Evolutionary conservation across 2,888 invertebrate genomes (phyloP).

Genomic region (Branchipolynoe longqiensis): DNA sequence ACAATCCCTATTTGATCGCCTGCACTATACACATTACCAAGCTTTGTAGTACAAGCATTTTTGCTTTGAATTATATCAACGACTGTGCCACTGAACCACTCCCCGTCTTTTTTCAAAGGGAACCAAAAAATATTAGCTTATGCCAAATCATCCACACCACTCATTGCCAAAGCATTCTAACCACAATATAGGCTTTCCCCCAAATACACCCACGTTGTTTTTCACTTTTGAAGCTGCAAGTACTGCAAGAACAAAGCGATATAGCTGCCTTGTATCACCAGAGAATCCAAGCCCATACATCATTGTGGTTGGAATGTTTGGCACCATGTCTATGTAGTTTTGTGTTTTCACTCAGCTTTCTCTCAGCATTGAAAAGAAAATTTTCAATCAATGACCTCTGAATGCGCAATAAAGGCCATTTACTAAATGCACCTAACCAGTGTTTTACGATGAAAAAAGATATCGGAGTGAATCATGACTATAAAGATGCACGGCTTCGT

Average conservation of each 20-base stretch:
- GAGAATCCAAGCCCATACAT: constrained; percentile 31
- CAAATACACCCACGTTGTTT: constrained; percentile 6
- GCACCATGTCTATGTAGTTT: neutral
- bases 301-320: constrained; percentile 37
- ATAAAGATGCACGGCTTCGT: neutral
- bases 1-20: no score
- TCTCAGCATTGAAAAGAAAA: neutral
- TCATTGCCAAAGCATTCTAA: constrained; percentile 24
- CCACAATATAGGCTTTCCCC: neutral
- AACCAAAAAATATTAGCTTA: neutral
- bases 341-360: constrained; percentile 5
- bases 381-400: neutral
- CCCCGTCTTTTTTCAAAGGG: no score
- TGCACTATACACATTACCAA: no score
- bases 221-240: constrained; percentile 49
- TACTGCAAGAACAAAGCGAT: constrained; percentile 46
- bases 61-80: no score
- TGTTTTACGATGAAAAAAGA: neutral
- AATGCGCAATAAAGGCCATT: neutral
- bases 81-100: no score
- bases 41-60: no score
- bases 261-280: constrained; percentile 44
- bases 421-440: neutral
- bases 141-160: neutral
- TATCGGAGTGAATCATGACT: constrained; percentile 6